These are phyloP conservation scores for Oligia latruncula DNA, from an alignment of 2,888 invertebrate genomes.

Conservation along the genomic window DNA sequence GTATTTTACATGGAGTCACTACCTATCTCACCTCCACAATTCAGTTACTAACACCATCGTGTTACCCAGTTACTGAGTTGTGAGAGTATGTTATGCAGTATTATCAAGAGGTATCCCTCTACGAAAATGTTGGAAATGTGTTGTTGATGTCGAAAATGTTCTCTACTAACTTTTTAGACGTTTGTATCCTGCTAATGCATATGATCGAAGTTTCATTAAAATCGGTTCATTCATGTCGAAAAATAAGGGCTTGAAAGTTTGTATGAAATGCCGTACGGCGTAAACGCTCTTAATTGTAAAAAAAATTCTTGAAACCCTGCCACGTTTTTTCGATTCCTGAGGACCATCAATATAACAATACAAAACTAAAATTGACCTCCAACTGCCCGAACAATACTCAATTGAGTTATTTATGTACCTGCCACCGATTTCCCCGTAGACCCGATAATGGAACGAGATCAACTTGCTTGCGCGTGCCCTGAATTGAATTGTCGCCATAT, in stretches of 20 bases:
- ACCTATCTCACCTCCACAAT: neutral
- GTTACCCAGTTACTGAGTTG: too few relatives aligned
- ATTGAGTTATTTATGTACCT: slow-evolving; percentile 70
- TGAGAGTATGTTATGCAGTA: too few relatives aligned
- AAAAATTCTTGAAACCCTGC: neutral
- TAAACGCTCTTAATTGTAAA: neutral
- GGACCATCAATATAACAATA: slow-evolving; percentile 4
- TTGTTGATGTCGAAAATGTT: too few relatives aligned
- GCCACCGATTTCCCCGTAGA: slow-evolving; percentile 68
- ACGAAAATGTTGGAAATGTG: too few relatives aligned
- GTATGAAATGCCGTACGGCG: too few relatives aligned
- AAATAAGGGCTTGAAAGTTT: too few relatives aligned
- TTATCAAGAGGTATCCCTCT: too few relatives aligned
- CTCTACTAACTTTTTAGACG: too few relatives aligned
- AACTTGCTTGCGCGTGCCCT: slow-evolving; percentile 65
- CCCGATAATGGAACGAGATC: slow-evolving; percentile 67
- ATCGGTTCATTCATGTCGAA: too few relatives aligned
- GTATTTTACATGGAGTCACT: neutral
- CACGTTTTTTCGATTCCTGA: neutral
- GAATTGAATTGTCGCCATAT: slow-evolving; percentile 58
- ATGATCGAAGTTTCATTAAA: too few relatives aligned
- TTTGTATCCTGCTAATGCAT: too few relatives aligned
- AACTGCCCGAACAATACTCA: slow-evolving; percentile 59
- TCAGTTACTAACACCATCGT: too few relatives aligned
- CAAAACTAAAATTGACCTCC: slow-evolving; percentile 43